Evolutionary conservation across 2,888 invertebrate species (phyloP), one percentile per base, ranked within the genome.

Genomic region (Leptogaster cylindrica): DNA sequence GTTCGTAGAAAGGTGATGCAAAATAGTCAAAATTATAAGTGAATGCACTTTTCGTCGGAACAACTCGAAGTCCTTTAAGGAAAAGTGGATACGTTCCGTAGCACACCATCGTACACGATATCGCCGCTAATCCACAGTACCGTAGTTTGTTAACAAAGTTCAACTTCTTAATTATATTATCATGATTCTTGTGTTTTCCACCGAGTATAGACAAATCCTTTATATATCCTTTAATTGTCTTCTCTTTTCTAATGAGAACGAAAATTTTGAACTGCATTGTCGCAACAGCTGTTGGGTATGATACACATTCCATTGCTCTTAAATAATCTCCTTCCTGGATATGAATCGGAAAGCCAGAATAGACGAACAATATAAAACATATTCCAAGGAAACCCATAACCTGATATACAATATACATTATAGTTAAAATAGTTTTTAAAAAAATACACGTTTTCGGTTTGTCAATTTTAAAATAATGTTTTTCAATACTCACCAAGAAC

Each of bases 271-370:
- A 48, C 25, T 64, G 46, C 46, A 64, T 48, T 12, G 48, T 64
- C n/a, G 48, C 3, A 4, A 46, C 31, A 6, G 63, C 63, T 7
- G 63, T 64, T 10, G 63, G 48, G 33, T 33, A 64, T 10, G 46
- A 41, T n/a, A 41, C 20, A 7, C 27, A 18, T 14, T 64, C 63
- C 33, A 33, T 48, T 18, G 48, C 44, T 5, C 46, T 31, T 3
- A 48, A 23, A 8, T 31, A 44, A 33, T 64, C 63, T 33, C 46
- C 46, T 5, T 31, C 31, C 31, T n/a, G 8, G 0, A 18, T 8
- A 10, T 64, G 48, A 7, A 64, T 20, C 10, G 48, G 48, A 8
- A 64, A 8, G 4, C 63, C 63, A n/a, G 63, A 64, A 46, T 64
- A 64, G 5, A 31, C 31, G 6, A 5, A 8, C 1, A 31, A 8